A percentile compares a stretch with the other conserved stretches of the same genome.
phyloP scores from a whole-genome alignment of 2,797 vertebrate genomes.

The Cyclopterus lumpus region DNA sequence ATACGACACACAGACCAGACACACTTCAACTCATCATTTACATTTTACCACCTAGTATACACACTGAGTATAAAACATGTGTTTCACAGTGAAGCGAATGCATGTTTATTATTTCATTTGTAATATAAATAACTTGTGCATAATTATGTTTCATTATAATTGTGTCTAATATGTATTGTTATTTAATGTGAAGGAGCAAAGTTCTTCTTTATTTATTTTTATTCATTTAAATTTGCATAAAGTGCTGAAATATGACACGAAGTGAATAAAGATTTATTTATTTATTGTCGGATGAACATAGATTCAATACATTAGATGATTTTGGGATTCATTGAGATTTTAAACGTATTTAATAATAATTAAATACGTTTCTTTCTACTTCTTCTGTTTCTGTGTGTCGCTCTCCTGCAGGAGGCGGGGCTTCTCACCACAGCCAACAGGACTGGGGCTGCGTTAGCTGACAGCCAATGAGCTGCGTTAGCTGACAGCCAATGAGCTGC shows the following conservation, averaged over 20 bases:
- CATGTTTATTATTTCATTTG: not conserved
- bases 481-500: slow-evolving; percentile 35
- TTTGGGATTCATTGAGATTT: too few species aligned
- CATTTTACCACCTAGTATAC: too few species aligned
- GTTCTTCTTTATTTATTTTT: too few species aligned
- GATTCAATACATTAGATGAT: too few species aligned
- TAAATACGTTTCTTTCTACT: slow-evolving; percentile 17
- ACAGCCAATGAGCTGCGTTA: slow-evolving; percentile 48
- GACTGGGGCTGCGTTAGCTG: not conserved
- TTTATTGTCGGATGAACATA: too few species aligned
- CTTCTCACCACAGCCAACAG: slow-evolving; percentile 21
- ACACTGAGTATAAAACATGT: too few species aligned
- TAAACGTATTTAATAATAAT: too few species aligned
- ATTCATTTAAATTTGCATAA: too few species aligned
- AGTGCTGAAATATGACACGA: too few species aligned
- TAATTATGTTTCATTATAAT: too few species aligned
- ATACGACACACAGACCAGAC: slow-evolving; percentile 11
- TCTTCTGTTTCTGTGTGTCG: slow-evolving; percentile 30
- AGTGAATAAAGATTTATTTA: not conserved
- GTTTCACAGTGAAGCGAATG: not conserved
- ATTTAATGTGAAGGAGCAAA: too few species aligned
- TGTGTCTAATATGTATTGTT: too few species aligned
- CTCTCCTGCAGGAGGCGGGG: not conserved
- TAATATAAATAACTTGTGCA: not conserved
- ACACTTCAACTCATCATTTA: not conserved